A percentile compares a stretch with the other conserved stretches of the same genome.
These are phyloP conservation scores for Portevinia maculata DNA, from an alignment of 2,888 invertebrate genomes.

Conservation along the genomic window DNA sequence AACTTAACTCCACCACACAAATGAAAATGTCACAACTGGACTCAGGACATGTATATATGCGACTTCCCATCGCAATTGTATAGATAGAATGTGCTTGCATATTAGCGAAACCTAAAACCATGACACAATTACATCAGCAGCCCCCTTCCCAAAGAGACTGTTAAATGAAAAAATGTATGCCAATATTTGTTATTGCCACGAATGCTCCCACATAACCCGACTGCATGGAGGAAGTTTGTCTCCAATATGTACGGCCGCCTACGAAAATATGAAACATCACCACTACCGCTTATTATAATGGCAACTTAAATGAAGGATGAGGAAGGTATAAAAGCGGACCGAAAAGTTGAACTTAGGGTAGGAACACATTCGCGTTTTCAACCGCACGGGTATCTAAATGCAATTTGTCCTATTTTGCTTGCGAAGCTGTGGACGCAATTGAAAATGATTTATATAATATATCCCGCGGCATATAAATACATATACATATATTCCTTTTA, in stretches of 20 bases:
- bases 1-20: conserved; percentile 7
- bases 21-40: not conserved
- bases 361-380: too few relatives aligned
- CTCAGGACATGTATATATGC: conserved; percentile 17
- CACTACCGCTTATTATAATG: conserved; percentile 2
- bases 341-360: too few relatives aligned
- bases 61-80: not conserved
- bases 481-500: too few relatives aligned
- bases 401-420: too few relatives aligned
- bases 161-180: not conserved
- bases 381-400: too few relatives aligned
- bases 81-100: not conserved
- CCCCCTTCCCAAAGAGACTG: not conserved
- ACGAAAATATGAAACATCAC: conserved; percentile 6
- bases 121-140: conserved; percentile 37
- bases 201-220: not conserved
- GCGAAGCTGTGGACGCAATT: too few relatives aligned
- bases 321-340: too few relatives aligned
- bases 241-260: not conserved
- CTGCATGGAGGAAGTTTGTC: conserved; percentile 14
- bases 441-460: too few relatives aligned
- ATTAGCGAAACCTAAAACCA: conserved; percentile 32
- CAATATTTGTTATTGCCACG: conserved; percentile 3
- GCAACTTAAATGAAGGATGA: not conserved
- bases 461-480: too few relatives aligned